Base-by-base conservation (phyloP, 2,797 vertebrate species). In the Anguilla marmorata region DNA sequence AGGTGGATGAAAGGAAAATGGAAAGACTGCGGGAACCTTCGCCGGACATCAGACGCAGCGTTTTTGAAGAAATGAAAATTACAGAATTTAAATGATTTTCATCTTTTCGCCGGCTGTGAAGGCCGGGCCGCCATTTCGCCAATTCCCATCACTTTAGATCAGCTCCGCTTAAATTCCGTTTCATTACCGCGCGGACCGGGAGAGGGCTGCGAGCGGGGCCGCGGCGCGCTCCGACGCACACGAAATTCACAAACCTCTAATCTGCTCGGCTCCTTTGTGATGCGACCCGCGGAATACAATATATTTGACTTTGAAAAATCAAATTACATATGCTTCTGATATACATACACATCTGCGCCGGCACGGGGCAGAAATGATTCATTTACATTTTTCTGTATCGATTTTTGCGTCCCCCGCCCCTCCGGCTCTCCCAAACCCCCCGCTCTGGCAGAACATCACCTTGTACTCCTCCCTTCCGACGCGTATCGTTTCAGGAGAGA, bases 341-440 rank as follows among this genome's bases (percentile, higher is more conserved):
- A 91, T 92, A 93, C 92, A 94, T 93, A 94, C 92, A 92, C 69
- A 94, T 92, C 93, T 87, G 91, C 88, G 92, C 91, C 87, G 90
- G 88, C 58, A 84, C 86, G 50, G 87, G 82, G 87, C 87, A 88
- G 90, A 87, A 91, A 91, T 89, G 85, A 63, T 72, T 91, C 8
- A 88, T 95, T 94, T 93, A 93, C 90, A 95, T 94, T 94, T 92
- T 92, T 91, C 87, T 88, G 60, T 93, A 94, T 94, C 92, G 94
- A 95, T 95, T 96, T 27, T 45, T 92, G 90, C 88, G 88, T 6
- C 19, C 79, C 9, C 2, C 30, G 14, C 19, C 79, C 79, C 79
- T 21, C 79, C 45, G n/a, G 92, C 92, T 86, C 92, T 85, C 89
- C 88, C 89, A 0, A 9, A 16, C 74, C 45, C 91, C 92, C 84